These are phyloP conservation scores for Eolophus roseicapilla DNA, from an alignment of 2,113 vertebrate species.

Conservation along the genomic window DNA sequence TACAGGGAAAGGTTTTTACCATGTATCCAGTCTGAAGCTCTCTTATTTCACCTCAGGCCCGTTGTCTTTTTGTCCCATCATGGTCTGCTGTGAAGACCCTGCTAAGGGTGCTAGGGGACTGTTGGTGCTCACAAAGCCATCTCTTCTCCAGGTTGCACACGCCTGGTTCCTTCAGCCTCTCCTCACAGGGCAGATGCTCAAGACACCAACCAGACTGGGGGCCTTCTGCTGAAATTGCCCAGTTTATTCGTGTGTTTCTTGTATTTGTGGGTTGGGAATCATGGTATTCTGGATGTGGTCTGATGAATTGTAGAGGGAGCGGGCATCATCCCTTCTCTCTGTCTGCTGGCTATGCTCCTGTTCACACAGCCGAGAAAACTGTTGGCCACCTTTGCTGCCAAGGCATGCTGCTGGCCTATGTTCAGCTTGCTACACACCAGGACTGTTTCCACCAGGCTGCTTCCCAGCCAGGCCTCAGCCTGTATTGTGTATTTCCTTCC, in stretches of 20 bases:
- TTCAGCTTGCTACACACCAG: not conserved
- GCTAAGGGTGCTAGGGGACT: not conserved
- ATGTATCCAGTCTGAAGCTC: not conserved
- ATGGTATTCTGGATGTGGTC: not conserved
- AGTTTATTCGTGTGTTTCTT: not conserved
- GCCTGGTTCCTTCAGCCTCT: not conserved
- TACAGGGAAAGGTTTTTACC: not conserved
- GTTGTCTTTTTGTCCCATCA: fast-evolving
- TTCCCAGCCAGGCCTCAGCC: not conserved
- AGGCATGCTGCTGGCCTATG: not conserved
- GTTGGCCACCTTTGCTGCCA: not conserved
- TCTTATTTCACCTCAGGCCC: not conserved
- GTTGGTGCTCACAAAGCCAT: not conserved
- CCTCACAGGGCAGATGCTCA: not conserved
- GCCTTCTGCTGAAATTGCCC: not conserved
- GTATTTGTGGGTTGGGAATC: not conserved
- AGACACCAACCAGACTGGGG: not conserved
- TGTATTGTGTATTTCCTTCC: not conserved
- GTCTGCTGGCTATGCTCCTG: not conserved
- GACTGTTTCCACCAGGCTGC: not conserved
- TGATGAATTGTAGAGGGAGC: not conserved
- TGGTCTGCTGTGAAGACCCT: not conserved
- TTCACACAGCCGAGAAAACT: not conserved
- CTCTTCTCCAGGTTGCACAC: not conserved
- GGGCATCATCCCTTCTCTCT: fast-evolving